Percentiles rank a stretch among this genome's conserved stretches.
These are phyloP conservation scores for Spermophilus dauricus DNA, from an alignment of 2,113 vertebrate species.

Conservation along the genomic window DNA sequence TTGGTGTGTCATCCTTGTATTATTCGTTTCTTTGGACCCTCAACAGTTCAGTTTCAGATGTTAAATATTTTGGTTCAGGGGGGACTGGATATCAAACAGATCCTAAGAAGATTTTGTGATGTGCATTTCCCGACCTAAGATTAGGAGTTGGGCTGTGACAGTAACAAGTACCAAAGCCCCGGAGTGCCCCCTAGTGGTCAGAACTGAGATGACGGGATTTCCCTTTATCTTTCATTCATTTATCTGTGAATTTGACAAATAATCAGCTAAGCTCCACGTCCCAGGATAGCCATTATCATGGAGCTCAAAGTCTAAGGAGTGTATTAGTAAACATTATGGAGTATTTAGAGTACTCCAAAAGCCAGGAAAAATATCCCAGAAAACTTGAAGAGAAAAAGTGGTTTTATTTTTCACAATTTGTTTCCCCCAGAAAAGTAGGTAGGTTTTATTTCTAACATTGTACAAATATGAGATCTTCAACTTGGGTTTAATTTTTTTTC, in stretches of 20 bases:
- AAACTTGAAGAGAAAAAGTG: not conserved
- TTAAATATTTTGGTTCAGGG: not conserved
- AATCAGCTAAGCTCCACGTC: not conserved
- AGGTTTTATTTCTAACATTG: not conserved
- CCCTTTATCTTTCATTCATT: not conserved
- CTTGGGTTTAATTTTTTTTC: not conserved
- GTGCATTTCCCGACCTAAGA: not conserved
- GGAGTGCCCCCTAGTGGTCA: slow-evolving; percentile 67
- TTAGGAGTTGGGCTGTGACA: not conserved
- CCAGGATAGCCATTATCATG: not conserved
- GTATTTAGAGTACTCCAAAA: slow-evolving; percentile 3
- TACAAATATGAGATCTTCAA: not conserved
- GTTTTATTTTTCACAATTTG: slow-evolving; percentile 10
- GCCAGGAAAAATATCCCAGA: not conserved
- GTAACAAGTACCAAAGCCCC: slow-evolving; percentile 32
- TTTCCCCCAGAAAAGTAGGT: not conserved
- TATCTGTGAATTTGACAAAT: not conserved
- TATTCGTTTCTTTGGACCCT: not conserved
- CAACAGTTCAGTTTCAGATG: not conserved
- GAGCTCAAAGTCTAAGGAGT: not conserved
- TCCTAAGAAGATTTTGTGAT: not conserved
- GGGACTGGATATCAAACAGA: not conserved
- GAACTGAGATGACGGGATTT: not conserved
- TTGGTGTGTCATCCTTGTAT: not conserved
- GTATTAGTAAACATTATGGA: not conserved